These are phyloP conservation scores for Drepana falcataria DNA, from an alignment of 2,888 invertebrate genomes.

Conservation along the genomic window DNA sequence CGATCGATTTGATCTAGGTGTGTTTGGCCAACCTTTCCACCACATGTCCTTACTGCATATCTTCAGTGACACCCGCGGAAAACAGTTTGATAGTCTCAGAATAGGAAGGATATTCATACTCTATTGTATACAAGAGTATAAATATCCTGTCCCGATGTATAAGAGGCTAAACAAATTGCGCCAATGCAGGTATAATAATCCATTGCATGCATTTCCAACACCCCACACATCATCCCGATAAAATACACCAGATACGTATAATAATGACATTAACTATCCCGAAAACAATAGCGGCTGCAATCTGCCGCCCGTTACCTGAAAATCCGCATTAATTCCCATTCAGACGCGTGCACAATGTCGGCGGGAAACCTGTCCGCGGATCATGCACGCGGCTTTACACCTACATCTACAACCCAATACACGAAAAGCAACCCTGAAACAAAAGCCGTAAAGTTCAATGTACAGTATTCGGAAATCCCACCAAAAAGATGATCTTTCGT, in stretches of 20 bases:
- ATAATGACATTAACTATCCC: conserved; percentile 15
- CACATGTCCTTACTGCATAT: too few species aligned
- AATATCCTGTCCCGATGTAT: too few species aligned
- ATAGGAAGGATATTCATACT: too few species aligned
- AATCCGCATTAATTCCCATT: conserved; percentile 63
- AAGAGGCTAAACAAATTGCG: too few species aligned
- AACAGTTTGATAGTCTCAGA: too few species aligned
- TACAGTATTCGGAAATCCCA: conserved; percentile 29
- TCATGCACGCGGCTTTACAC: conserved; percentile 60
- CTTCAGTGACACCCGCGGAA: too few species aligned
- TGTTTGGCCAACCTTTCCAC: too few species aligned
- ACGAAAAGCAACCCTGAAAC: conserved; percentile 18
- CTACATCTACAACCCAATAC: conserved; percentile 21
- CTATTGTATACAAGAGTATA: too few species aligned
- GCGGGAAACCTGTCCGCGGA: conserved; percentile 61
- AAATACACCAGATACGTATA: conserved; percentile 8
- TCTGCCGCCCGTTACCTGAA: conserved; percentile 52
- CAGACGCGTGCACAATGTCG: conserved; percentile 53
- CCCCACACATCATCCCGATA: conserved; percentile 9
- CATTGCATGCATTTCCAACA: background rate
- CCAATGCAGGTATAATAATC: too few species aligned
- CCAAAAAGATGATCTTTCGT: conserved; percentile 52
- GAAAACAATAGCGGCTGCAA: conserved; percentile 36
- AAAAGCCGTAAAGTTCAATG: conserved; percentile 27
- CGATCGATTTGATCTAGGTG: too few species aligned